phyloP scores from a whole-genome alignment of 2,888 invertebrate species.

The Steinernema scapterisci region DNA sequence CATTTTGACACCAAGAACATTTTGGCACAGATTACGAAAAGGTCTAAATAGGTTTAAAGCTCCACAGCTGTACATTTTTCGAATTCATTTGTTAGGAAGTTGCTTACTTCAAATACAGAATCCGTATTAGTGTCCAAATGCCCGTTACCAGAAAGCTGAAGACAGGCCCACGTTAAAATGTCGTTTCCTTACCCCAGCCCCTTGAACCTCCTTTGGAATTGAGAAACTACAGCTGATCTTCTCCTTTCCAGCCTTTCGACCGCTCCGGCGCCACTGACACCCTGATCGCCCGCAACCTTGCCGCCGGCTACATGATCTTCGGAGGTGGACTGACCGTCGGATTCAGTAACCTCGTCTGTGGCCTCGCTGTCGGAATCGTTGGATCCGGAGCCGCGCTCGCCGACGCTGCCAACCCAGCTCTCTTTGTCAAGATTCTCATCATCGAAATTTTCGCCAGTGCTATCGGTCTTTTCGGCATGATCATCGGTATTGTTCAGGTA shows the following conservation, averaged over 20 bases:
- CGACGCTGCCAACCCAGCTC: slow-evolving; percentile 92
- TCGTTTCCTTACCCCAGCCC: too few species aligned
- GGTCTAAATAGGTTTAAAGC: too few species aligned
- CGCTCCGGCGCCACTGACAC: slow-evolving; percentile 42
- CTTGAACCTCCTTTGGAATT: too few species aligned
- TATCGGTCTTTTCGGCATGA: slow-evolving; percentile 96
- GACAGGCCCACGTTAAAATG: too few species aligned
- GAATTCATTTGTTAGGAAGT: too few species aligned
- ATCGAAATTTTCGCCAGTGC: slow-evolving; percentile 99
- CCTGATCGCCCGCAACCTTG: slow-evolving; percentile 56
- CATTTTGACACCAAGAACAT: too few species aligned
- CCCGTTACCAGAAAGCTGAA: too few species aligned
- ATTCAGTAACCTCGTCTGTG: slow-evolving; percentile 92
- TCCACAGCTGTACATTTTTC: too few species aligned
- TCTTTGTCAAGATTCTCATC: slow-evolving; percentile 97
- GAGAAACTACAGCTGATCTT: too few species aligned
- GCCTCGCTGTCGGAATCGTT: slow-evolving; percentile 88
- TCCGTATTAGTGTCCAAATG: too few species aligned
- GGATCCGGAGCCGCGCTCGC: slow-evolving; percentile 95
- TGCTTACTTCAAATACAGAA: too few species aligned
- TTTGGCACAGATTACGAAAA: too few species aligned
- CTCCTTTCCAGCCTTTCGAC: slow-evolving; percentile 43
- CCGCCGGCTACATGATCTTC: slow-evolving; percentile 86
- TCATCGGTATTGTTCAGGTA: slow-evolving; percentile 81
- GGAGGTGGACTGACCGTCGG: slow-evolving; percentile 94